Evolutionary conservation across 2,113 vertebrate species (phyloP).

Genomic region (Regulus satrapa): DNA sequence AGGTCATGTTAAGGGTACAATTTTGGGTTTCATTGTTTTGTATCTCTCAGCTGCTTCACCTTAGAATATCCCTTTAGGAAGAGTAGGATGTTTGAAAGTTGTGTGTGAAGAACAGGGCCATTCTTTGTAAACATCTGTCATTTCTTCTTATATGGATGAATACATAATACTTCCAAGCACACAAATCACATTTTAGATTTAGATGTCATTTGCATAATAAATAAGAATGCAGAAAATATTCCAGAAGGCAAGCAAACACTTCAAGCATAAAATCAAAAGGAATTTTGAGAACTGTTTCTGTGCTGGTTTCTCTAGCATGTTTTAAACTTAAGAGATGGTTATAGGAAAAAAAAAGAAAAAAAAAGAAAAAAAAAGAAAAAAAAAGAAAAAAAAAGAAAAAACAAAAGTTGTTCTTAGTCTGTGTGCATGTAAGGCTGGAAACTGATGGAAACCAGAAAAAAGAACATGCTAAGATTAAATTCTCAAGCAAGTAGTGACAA

Average conservation of each 20-base stretch:
- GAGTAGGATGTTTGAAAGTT: not conserved
- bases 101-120: not conserved
- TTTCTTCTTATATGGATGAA: constrained; percentile 32
- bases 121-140: constrained; percentile 4
- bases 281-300: not conserved
- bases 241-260: constrained; percentile 39
- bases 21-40: not conserved
- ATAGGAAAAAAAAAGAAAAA: not conserved
- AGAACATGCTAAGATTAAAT: constrained; percentile 78
- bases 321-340: not conserved
- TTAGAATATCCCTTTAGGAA: not conserved
- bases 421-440: not conserved
- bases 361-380: no score
- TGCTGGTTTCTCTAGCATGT: not conserved
- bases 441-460: constrained; percentile 73
- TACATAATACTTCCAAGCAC: constrained; percentile 25
- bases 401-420: fast-evolving
- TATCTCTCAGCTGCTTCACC: not conserved
- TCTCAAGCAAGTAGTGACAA: constrained; percentile 81
- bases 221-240: constrained; percentile 50
- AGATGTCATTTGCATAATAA: constrained; percentile 59
- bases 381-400: no score
- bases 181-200: constrained; percentile 65
- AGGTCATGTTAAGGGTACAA: not conserved
- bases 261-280: constrained; percentile 34